Percentiles rank a stretch among this genome's conserved stretches.
phyloP scores from a whole-genome alignment of 2,888 invertebrate genomes.

The Heliconius ismenius region DNA sequence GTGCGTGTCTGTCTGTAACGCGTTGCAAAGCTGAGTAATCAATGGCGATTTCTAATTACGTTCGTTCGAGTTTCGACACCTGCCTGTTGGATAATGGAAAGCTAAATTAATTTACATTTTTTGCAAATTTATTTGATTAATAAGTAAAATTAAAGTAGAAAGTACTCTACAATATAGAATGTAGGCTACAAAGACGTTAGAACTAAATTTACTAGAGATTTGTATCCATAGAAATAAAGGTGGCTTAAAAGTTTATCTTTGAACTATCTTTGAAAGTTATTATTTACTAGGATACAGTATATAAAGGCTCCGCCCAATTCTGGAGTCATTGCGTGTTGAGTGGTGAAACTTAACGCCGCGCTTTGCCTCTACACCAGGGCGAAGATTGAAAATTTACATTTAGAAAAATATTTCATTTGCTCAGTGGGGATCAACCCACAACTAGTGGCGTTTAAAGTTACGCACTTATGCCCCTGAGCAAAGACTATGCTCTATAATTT shows the following conservation, averaged over 20 bases:
- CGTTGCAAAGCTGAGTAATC: slow-evolving; percentile 36
- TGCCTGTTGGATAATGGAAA: slow-evolving; percentile 12
- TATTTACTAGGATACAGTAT: background rate
- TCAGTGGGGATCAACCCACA: too few relatives aligned
- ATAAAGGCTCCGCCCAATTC: too few relatives aligned
- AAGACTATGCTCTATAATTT: too few relatives aligned
- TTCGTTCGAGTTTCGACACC: slow-evolving; percentile 36
- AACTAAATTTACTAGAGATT: background rate
- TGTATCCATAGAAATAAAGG: background rate
- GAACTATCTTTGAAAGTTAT: too few relatives aligned
- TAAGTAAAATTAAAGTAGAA: background rate
- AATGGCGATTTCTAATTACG: slow-evolving; percentile 46
- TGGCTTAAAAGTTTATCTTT: too few relatives aligned
- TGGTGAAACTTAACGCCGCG: too few relatives aligned
- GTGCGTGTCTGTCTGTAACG: slow-evolving; percentile 36
- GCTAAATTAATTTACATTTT: background rate
- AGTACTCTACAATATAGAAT: background rate
- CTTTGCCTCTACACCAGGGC: too few relatives aligned
- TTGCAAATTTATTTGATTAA: background rate
- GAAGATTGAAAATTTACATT: too few relatives aligned
- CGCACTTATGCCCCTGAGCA: too few relatives aligned
- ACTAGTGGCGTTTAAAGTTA: too few relatives aligned
- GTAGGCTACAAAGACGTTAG: background rate
- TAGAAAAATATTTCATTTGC: too few relatives aligned
- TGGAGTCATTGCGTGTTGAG: too few relatives aligned